These are phyloP conservation scores for Solenopsis fugax DNA, from an alignment of 1,140 invertebrate genomes.

Conservation along the genomic window DNA sequence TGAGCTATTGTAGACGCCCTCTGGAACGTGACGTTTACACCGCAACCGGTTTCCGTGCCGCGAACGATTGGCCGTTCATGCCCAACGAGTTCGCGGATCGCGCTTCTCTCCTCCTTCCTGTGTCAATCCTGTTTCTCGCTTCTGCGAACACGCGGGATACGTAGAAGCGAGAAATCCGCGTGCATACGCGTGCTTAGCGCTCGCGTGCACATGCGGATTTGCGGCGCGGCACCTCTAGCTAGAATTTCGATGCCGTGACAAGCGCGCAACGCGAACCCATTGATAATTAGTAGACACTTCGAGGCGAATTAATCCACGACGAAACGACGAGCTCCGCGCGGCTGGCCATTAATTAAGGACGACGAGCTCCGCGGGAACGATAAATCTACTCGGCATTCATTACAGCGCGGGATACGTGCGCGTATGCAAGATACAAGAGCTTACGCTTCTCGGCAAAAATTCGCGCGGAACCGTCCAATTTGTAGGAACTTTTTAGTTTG, in stretches of 20 bases:
- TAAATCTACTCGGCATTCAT: conserved; percentile 59
- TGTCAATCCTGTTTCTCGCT: neutral
- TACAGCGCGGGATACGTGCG: conserved; percentile 37
- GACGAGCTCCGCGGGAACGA: conserved; percentile 11
- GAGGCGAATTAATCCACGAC: conserved; percentile 75
- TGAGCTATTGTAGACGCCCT: conserved; percentile 77
- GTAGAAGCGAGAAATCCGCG: conserved; percentile 5
- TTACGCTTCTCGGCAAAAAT: conserved; percentile 25
- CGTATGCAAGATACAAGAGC: conserved; percentile 15
- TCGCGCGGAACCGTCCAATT: conserved; percentile 27
- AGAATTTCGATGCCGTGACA: conserved; percentile 71
- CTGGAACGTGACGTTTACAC: conserved; percentile 82
- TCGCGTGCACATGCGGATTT: conserved; percentile 48
- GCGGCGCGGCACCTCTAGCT: conserved; percentile 54
- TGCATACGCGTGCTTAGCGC: conserved; percentile 23
- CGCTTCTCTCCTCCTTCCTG: neutral
- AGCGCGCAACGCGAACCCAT: conserved; percentile 66
- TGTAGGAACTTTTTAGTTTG: conserved; percentile 39
- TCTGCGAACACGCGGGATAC: neutral
- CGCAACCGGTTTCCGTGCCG: conserved; percentile 74
- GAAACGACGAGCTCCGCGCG: conserved; percentile 66
- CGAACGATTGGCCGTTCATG: conserved; percentile 71
- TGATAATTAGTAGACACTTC: conserved; percentile 77
- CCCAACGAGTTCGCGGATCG: conserved; percentile 73
- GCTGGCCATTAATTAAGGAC: conserved; percentile 72